Evolutionary conservation across 2,888 invertebrate genomes (phyloP).

Genomic region (Argyra leucocephala): DNA sequence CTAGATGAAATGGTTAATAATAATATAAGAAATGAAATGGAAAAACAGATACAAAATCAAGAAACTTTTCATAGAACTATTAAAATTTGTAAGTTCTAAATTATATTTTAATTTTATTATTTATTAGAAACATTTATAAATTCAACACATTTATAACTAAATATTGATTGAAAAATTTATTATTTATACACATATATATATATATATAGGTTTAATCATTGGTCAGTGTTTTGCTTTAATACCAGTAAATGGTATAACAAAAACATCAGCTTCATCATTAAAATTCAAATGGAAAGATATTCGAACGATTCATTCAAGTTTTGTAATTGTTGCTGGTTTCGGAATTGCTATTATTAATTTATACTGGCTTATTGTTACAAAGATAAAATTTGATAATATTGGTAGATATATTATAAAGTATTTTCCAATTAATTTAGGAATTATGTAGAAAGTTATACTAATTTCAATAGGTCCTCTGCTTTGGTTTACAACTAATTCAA

Average conservation of each 20-base stretch:
- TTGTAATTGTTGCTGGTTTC: constrained; percentile 12
- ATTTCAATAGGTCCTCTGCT: constrained; percentile 24
- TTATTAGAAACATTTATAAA: background rate
- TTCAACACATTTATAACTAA: background rate
- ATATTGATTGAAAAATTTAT: background rate
- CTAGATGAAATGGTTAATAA: background rate
- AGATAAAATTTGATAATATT: constrained; percentile 19
- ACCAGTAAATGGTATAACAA: constrained; percentile 42
- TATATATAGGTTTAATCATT: constrained; percentile 41
- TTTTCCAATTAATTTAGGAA: background rate
- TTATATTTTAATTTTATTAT: background rate
- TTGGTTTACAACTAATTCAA: constrained; percentile 25
- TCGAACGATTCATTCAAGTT: constrained; percentile 16
- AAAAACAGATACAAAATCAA: background rate
- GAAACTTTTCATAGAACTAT: constrained; percentile 21
- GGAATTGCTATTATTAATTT: constrained; percentile 16
- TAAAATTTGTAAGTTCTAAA: constrained; percentile 19
- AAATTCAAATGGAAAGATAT: constrained; percentile 30
- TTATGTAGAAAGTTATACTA: background rate
- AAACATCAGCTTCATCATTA: constrained; percentile 36
- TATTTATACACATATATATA: constrained; percentile 30
- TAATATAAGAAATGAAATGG: background rate
- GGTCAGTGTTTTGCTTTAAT: constrained; percentile 45
- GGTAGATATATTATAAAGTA: constrained; percentile 14
- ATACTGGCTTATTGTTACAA: constrained; percentile 16